Base-by-base conservation (phyloP, 2,797 vertebrate genomes). In the Xyrichtys novacula region DNA sequence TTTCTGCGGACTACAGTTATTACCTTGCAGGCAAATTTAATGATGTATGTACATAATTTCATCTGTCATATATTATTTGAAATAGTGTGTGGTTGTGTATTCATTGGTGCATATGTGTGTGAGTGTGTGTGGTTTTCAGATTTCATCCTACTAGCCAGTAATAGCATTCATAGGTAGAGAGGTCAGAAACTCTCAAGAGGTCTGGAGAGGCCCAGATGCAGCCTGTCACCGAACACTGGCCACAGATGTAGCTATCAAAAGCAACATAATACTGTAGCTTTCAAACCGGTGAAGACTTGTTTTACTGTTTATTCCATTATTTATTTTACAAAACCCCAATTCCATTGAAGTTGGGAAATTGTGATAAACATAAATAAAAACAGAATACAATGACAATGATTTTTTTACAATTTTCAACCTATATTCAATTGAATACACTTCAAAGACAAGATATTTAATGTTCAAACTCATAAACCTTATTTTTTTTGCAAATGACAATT, bases 241-340 rank as follows among this genome's bases (percentile, higher is more conserved):
- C 48, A 42, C 69, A 74, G 38, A 81, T 73, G 64, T 28, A 56
- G 36, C 54, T 22, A 29, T 68, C 23, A 38, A 39, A 76, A 34
- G 9, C 50, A n/a, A n/a, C n/a, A n/a, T n/a, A n/a, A n/a, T n/a
- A n/a, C n/a, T n/a, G n/a, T n/a, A n/a, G n/a, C n/a, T n/a, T n/a
- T n/a, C n/a, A n/a, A n/a, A n/a, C n/a, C n/a, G n/a, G n/a, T n/a
- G n/a, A n/a, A 22, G n/a, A 46, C 19, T 31, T 40, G 3, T 63
- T 31, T 43, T 63, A 50, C 44, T n/a, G n/a, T n/a, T n/a, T n/a
- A n/a, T n/a, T n/a, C n/a, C n/a, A n/a, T n/a, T n/a, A n/a, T n/a
- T n/a, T n/a, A n/a, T n/a, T n/a, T n/a, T n/a, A n/a, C n/a, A n/a
- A n/a, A n/a, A n/a, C n/a, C n/a, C n/a, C n/a, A n/a, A n/a, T n/a